Base-by-base conservation (phyloP, 2,888 invertebrate species). In the Hipparchia sbordonii region DNA sequence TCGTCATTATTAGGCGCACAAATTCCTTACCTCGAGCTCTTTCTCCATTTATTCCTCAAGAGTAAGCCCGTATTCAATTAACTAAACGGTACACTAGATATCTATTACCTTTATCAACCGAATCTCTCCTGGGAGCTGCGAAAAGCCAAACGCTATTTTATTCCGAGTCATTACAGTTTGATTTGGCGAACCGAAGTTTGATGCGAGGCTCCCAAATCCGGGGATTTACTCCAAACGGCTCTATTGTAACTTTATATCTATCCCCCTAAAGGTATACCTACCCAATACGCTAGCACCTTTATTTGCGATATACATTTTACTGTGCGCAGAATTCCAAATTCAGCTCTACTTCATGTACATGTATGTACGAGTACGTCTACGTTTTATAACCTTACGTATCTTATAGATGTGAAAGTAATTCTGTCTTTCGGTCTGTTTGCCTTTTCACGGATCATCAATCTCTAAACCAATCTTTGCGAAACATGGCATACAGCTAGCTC, bases 31-130 rank as follows among this genome's bases (percentile, higher is more conserved):
- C 39, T 45, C 45, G 45, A 61, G n/a, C 13, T 62, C n/a, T 46
- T 61, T 62, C 13, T 46, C 48, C 46, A 46, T 48, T 62, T 48
- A 48, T 48, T 48, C 39, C 10, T 12, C 61, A 65, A 33, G 6
- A 65, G 48, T 48, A 48, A 67, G 66, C 68, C 63, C 69, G 71
- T 68, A 75, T 86, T 87, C 86, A 88, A 89, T 89, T 89, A 88
- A 83, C 85, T 82, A 87, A 86, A 88, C 85, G 85, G 79, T 78
- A 77, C 70, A 76, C 70, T 73, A 77, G 74, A 77, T 77, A 77
- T 77, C 75, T 75, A 77, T 75, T 77, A 72, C 72, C 77, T 77
- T 77, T 74, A 77, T 73, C 70, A 77, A 74, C 70, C 72, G 69
- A 75, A 77, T 74, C 71, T 73, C 39, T 39, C 67, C 54, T 59